phyloP scores from a whole-genome alignment of 2,888 invertebrate genomes.

The Apeira syringaria region DNA sequence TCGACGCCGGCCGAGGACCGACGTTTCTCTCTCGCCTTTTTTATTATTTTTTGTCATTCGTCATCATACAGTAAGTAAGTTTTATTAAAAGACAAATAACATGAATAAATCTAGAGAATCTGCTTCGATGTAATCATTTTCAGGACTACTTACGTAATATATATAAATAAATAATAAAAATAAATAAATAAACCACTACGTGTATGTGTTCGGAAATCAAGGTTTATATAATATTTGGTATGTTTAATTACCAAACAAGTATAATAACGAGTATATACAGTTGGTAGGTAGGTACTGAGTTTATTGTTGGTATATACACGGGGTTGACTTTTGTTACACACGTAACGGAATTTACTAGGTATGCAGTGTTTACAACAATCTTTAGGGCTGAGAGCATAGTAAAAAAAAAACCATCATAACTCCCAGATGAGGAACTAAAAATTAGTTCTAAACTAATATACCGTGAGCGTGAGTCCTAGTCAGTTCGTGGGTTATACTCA shows the following conservation, averaged over 20 bases:
- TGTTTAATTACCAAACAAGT: too few relatives aligned
- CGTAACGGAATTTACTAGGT: constrained; percentile 7
- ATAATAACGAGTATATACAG: too few relatives aligned
- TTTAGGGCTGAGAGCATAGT: constrained; percentile 2
- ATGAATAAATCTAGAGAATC: constrained; percentile 17
- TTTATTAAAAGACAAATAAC: constrained; percentile 22
- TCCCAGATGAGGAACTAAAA: too few relatives aligned
- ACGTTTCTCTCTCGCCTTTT: constrained; percentile 20
- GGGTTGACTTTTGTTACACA: constrained; percentile 3
- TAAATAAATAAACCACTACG: too few relatives aligned
- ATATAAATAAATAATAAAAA: constrained; percentile 12
- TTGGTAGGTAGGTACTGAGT: too few relatives aligned
- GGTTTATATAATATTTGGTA: too few relatives aligned
- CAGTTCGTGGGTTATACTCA: too few relatives aligned
- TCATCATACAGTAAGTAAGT: constrained; percentile 20
- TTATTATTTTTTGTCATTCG: constrained; percentile 23
- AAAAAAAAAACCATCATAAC: too few relatives aligned
- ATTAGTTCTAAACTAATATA: too few relatives aligned
- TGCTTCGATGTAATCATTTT: constrained; percentile 15
- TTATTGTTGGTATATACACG: too few relatives aligned
- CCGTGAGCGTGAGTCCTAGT: too few relatives aligned
- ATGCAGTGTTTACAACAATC: neutral
- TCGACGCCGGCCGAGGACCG: constrained; percentile 10
- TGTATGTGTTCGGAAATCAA: too few relatives aligned
- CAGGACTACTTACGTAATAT: constrained; percentile 7